Percentiles rank a stretch among this genome's conserved stretches.
Conservation (phyloP, 2,797 vertebrate species). For the Sarcophilus harrisii region DNA sequence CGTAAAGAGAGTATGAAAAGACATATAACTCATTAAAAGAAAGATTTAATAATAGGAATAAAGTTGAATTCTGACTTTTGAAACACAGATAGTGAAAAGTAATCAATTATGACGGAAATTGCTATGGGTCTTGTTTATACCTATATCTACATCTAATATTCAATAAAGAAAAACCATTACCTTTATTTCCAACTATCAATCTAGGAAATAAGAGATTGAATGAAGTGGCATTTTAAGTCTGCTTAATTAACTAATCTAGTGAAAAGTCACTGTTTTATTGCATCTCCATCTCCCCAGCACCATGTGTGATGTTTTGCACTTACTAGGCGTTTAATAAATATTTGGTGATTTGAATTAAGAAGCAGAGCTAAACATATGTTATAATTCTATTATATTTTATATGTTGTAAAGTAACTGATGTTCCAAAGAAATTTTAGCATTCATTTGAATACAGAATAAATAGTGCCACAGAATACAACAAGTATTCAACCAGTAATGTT, state of each 20-base stretch:
- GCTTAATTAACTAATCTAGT: background rate
- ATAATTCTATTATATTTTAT: background rate
- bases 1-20: too few relatives aligned
- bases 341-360: background rate
- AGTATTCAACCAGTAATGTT: background rate
- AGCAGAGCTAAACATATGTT: background rate
- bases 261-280: background rate
- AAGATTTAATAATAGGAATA: too few relatives aligned
- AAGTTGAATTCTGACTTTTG: background rate
- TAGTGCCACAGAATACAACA: background rate
- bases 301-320: background rate
- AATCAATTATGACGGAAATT: background rate
- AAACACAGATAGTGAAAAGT: background rate
- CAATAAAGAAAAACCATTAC: background rate
- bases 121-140: too few relatives aligned
- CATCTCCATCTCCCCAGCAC: background rate
- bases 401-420: background rate
- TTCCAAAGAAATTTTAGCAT: background rate
- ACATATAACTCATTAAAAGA: too few relatives aligned
- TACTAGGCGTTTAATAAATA: background rate
- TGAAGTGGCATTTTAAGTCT: background rate
- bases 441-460: background rate
- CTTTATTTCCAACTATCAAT: background rate
- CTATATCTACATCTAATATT: too few relatives aligned
- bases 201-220: background rate